A percentile compares a stretch with the other conserved stretches of the same genome.
Evolutionary conservation across 2,797 vertebrate species (phyloP).

Genomic region (Melanotaenia parkinsoni): DNA sequence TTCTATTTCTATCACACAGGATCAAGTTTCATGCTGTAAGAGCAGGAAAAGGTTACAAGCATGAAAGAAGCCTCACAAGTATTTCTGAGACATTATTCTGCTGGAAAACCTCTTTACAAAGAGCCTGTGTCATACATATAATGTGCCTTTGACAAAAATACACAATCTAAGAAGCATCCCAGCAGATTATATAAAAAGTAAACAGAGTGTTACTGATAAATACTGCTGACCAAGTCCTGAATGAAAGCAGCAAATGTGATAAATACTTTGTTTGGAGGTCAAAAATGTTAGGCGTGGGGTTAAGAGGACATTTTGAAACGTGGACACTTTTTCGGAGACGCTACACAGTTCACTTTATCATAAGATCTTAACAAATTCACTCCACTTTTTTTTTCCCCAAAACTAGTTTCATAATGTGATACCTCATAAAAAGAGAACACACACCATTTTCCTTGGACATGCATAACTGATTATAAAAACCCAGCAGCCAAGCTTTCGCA

Average conservation of each 20-base stretch:
- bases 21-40: conserved; percentile 39
- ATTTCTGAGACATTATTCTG: conserved; percentile 4
- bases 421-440: conserved; percentile 13
- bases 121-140: conserved; percentile 2
- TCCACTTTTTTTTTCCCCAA: background rate
- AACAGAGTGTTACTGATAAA: conserved; percentile 22
- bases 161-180: conserved; percentile 1
- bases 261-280: conserved; percentile 24
- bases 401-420: conserved; percentile 11
- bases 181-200: conserved; percentile 28
- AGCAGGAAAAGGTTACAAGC: conserved; percentile 54
- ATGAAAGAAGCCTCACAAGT: conserved; percentile 33
- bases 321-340: background rate
- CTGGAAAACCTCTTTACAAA: conserved; percentile 6
- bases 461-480: conserved; percentile 10
- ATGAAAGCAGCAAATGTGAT: conserved; percentile 20
- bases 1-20: background rate
- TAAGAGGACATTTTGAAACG: conserved; percentile 26
- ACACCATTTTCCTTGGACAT: conserved; percentile 6
- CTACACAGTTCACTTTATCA: conserved; percentile 9
- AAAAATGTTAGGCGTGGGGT: conserved; percentile 1
- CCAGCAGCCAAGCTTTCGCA: conserved; percentile 18
- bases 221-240: conserved; percentile 17
- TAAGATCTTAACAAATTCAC: conserved; percentile 21
- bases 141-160: conserved; percentile 11